phyloP scores from a whole-genome alignment of 1,140 invertebrate genomes.

The Bemisia tabaci region DNA sequence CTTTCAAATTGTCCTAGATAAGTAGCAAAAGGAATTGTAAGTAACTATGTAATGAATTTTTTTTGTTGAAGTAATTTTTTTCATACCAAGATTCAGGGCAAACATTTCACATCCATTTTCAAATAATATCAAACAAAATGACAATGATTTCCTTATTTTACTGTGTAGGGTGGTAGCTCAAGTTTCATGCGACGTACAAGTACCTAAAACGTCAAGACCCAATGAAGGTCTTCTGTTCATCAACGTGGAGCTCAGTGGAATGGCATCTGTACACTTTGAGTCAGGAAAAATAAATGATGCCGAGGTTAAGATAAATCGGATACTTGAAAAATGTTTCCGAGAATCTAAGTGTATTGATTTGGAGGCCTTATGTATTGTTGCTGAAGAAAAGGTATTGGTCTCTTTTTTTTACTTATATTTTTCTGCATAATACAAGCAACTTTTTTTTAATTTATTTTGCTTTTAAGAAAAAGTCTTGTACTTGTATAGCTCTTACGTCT shows the following conservation, averaged over 20 bases:
- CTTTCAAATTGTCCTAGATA: no score
- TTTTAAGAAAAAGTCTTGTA: no score
- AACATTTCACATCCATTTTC: no score
- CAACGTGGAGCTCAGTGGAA: slow-evolving; percentile 72
- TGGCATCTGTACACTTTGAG: slow-evolving; percentile 70
- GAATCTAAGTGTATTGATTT: slow-evolving; percentile 79
- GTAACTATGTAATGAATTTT: no score
- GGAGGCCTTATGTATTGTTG: slow-evolving; percentile 83
- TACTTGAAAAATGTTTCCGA: slow-evolving; percentile 79
- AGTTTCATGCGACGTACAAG: slow-evolving; percentile 71
- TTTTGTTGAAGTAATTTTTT: no score
- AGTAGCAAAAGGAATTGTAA: no score
- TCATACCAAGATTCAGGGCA: no score
- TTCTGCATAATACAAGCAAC: no score
- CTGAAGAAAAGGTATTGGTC: slow-evolving; percentile 63
- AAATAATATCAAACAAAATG: no score
- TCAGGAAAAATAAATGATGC: slow-evolving; percentile 52
- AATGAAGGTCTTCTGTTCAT: slow-evolving; percentile 79
- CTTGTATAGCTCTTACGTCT: no score
- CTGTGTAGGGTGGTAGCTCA: slow-evolving; percentile 72
- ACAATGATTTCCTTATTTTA: no score
- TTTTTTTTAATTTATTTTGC: no score
- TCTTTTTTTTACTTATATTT: neutral
- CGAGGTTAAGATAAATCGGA: slow-evolving; percentile 60
- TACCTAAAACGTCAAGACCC: slow-evolving; percentile 65